Base-by-base conservation (phyloP, 2,113 vertebrate species). In the Ameiurus melas region DNA sequence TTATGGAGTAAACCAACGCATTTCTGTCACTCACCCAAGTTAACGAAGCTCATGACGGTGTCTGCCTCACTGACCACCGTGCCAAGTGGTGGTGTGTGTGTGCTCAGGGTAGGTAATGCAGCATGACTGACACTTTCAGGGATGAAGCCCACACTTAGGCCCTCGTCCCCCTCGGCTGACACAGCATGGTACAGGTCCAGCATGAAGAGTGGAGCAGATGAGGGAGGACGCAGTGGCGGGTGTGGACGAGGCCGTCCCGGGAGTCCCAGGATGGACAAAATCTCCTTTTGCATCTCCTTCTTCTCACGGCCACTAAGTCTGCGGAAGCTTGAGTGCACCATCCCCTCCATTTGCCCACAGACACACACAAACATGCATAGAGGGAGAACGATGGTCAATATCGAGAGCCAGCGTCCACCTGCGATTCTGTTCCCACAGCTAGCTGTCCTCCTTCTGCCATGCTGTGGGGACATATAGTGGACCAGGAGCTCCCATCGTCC, bases 11-110 rank as follows among this genome's bases (percentile, higher is more conserved):
- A 84, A 85, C 68, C 36, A 22, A 22, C 30, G 85, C 27, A 5
- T 57, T 55, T 43, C 73, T 33, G 33, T 85, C 83, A 92, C 97
- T 98, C 95, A 99, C 98, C 97, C 94, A 98, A 88, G 82, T 99
- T 99, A 79, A 99, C 98, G 85, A 99, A 98, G 94, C 98, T 98
- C 96, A 99, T 98, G 89, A 99, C 97, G 0, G 97, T 97, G 95
- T 99, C 98, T 0, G 97, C 97, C 84, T 96, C 95, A 77, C 96
- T 97, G 88, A 97, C 95, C 87, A 96, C 95, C 2, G 95, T 95
- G 83, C 96, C 96, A 27, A 95, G 95, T 20, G 94, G 93, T 0
- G 96, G 95, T 0, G 92, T 95, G 92, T 97, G 96, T 0, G 95
- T 95, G 94, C 95, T 97, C 92, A 97, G 94, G 39, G 95, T 95